Conservation (phyloP, 2,797 vertebrate genomes). For the Kryptopterus vitreolus region DNA sequence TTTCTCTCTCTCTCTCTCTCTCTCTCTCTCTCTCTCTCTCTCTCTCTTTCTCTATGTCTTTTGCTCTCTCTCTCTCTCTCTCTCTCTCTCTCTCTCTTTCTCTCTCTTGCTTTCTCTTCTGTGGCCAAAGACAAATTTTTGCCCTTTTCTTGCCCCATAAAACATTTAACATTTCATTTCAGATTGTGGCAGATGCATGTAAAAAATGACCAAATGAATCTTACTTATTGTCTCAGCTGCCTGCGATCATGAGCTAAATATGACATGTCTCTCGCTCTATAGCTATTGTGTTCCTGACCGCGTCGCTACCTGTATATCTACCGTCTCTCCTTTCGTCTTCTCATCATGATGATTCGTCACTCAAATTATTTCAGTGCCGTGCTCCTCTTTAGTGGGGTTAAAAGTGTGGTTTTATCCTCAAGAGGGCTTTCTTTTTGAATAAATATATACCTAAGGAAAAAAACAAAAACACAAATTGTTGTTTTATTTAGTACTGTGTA, state of each 20-base stretch:
- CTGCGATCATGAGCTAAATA: slow-evolving; percentile 89
- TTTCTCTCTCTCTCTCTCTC: slow-evolving; percentile 47
- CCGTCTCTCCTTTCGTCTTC: slow-evolving; percentile 55
- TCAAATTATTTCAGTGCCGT: slow-evolving; percentile 51
- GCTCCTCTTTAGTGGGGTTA: slow-evolving; percentile 43
- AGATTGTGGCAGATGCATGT: slow-evolving; percentile 95
- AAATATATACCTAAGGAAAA: slow-evolving; percentile 40
- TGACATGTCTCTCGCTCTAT: slow-evolving; percentile 78
- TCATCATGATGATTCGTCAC: slow-evolving; percentile 51
- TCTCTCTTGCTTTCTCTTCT: slow-evolving; percentile 67
- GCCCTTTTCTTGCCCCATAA: slow-evolving; percentile 97
- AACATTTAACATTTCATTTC: slow-evolving; percentile 99
- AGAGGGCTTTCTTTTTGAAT: slow-evolving; percentile 36
- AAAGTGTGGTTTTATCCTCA: slow-evolving; percentile 24
- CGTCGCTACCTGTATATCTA: slow-evolving; percentile 58
- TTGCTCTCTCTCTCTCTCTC: slow-evolving; percentile 52
- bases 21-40: slow-evolving; percentile 59
- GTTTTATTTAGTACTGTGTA: slow-evolving; percentile 18
- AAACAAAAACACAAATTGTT: slow-evolving; percentile 18
- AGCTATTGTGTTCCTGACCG: slow-evolving; percentile 71
- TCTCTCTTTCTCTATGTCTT: slow-evolving; percentile 52
- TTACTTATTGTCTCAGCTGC: slow-evolving; percentile 92
- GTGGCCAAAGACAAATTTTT: slow-evolving; percentile 97
- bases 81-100: slow-evolving; percentile 8
- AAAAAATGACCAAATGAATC: slow-evolving; percentile 99